Evolutionary conservation across 2,113 vertebrate species (phyloP), one percentile per base, ranked within the genome.

Genomic region (Sinosuthora webbiana): DNA sequence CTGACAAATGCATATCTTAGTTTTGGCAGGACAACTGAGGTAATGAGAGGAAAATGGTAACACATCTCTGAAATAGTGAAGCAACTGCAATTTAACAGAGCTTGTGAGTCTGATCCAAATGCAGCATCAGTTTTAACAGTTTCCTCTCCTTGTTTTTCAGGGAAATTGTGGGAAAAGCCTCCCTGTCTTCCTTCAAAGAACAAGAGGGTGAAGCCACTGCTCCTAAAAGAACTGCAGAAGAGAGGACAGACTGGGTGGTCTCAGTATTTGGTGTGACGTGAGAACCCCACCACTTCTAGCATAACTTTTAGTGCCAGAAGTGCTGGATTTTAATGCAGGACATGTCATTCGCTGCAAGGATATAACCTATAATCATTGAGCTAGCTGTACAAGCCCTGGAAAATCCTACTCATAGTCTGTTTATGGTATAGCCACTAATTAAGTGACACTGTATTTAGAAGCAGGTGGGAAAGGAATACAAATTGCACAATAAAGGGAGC

Each of bases 151-250:
- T 41, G 2, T 67, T 82, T 93, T 17, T 65, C 11, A 45, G 49
- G 28, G 23, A 87, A 91, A 70, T 41, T 22, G 31, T 30, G 23
- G 47, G 33, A 47, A 87, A 78, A 63, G 1, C 7, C 3, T 78
- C 8, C 17, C 1, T 73, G 18, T 82, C 64, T 42, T 83, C 4
- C 15, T 73, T 85, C n/a, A 30, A 62, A 77, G n/a, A 80, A 37
- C 11, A 44, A 49, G 27, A 67, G 1, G 3, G 6, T 47, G 30
- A 91, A 78, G 16, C 3, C 64, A 67, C 7, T 0, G 0, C 10
- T 75, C 24, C 56, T 60, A 14, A 33, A 94, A 65, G 20, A 30
- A 28, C 17, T 37, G 10, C 28, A 74, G 42, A 70, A 75, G 60
- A 84, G 50, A 37, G 3, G 6, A 35, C 15, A 70, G 25, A 33